Base-by-base conservation (phyloP, 2,797 vertebrate species). In the Bryconaethiops microstoma region DNA sequence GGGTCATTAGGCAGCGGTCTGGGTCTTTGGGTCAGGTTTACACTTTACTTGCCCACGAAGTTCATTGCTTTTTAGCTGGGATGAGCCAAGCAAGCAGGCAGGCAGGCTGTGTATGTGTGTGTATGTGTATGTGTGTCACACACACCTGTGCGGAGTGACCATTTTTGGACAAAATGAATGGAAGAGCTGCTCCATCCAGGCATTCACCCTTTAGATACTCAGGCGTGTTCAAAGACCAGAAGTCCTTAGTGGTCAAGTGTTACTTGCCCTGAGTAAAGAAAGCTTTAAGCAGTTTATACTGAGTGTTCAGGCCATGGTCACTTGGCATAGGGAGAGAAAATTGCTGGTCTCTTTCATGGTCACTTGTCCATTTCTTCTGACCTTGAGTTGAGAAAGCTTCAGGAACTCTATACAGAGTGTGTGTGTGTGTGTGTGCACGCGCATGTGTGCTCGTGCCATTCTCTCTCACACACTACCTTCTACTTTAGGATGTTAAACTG, bases 61-160 rank as follows among this genome's bases (percentile, higher is more conserved):
- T 29, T 29, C 10, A 6, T 9, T 21, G 45, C 39, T 17, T 68
- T 45, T 45, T n/a, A 68, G 71, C 87, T 60, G 86, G 40, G 52
- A 73, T 55, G 25, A 73, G 50, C 10, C 85, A 86, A 87, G 87
- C 89, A 87, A 78, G 72, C 83, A 80, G 62, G 1, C 89, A 87
- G 79, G 72, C 83, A 80, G 62, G 1, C 29, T 35, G 62, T 40
- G 17, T 40, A 17, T 13, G 21, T 17, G 52, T 4, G 16, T 54
- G 52, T 54, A 16, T 54, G 52, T 54, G 1, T 54, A 16, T 54
- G 0, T 54, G 52, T 54, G 57, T n/a, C 13, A 5, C 8, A 80
- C 86, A 91, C 93, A 94, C 92, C 92, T 94, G 92, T 90, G 91
- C 74, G 80, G 68, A 73, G 73, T 87, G 81, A 83, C 83, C 79